Evolutionary conservation across 2,888 invertebrate genomes (phyloP), one percentile per base, ranked within the genome.

Genomic region (Eupithecia abbreviata): DNA sequence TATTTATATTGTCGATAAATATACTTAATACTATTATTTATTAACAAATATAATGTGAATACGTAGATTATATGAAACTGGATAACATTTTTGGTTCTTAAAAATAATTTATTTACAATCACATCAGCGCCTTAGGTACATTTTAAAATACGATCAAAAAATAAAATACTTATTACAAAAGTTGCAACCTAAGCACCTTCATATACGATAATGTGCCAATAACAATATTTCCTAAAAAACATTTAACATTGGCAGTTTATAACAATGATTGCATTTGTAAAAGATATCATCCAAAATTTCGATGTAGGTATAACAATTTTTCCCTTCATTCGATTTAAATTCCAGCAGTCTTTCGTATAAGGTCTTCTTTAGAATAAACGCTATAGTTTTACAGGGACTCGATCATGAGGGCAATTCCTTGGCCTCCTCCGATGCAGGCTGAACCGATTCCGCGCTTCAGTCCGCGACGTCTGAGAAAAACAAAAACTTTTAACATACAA

Each of bases 381-480:
- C n/a, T 66, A 43, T 30, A 70, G 43, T 74, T 84, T 96, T 95
- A 97, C 80, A 97, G 92, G 51, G 96, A 91, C 93, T 99, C 99
- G 68, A 99, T 89, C 89, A 99, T 95, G 15, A 99, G 86, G 2
- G 99, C 99, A 87, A 99, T 99, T 78, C 99, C 99, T 94, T 99
- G 99, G 3, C 99, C 99, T 68, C 99, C 99, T 47, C 99, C 99
- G 92, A 99, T 99, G 91, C 99, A 99, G 0, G 99, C 99, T 0
- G 99, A 97, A 12, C 99, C 99, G 88, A 99, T 97, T 51, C 97
- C 99, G 78, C 97, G 96, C 91, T 98, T 98, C 45, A 97, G 96
- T 70, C 97, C 97, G 81, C 97, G 97, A 81, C 98, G 97, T 92
- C 98, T 98, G 89, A 18, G 47, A 92, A 93, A 80, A 71, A 68